Evolutionary conservation across 2,888 invertebrate species (phyloP).

Genomic region (Loripinus fragilis): DNA sequence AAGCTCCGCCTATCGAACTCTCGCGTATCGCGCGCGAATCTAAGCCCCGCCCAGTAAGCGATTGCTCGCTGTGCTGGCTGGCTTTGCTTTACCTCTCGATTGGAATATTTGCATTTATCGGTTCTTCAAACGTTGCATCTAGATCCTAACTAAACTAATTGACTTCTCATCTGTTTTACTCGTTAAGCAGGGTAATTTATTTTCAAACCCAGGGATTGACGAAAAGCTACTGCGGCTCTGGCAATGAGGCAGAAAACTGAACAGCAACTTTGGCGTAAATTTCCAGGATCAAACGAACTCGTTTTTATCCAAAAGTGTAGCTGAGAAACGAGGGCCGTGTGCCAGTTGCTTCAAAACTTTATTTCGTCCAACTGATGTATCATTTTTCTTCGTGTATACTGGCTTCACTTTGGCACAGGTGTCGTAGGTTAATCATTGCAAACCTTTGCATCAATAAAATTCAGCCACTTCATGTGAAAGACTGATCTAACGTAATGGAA

Average conservation of each 20-base stretch:
- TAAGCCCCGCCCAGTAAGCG: neutral
- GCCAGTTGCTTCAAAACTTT: constrained; percentile 17
- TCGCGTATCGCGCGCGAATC: neutral
- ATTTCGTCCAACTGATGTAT: neutral
- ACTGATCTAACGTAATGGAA: too few relatives aligned
- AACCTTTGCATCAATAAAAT: too few relatives aligned
- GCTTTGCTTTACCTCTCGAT: neutral
- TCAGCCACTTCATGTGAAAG: too few relatives aligned
- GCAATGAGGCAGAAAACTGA: constrained; percentile 25
- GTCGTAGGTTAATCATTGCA: too few relatives aligned
- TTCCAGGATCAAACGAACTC: constrained; percentile 14
- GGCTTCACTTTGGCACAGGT: neutral
- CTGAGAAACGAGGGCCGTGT: neutral
- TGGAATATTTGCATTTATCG: constrained; percentile 5
- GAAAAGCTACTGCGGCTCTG: constrained; percentile 11
- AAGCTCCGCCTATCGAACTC: neutral
- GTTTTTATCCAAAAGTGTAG: constrained; percentile 23
- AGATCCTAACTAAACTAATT: constrained; percentile 17
- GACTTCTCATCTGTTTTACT: constrained; percentile 15
- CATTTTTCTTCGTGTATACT: neutral
- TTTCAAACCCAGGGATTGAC: constrained; percentile 18
- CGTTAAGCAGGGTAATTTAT: constrained; percentile 15
- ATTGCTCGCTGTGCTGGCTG: neutral
- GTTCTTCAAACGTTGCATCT: constrained; percentile 7
- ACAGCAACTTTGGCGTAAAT: constrained; percentile 23